Evolutionary conservation across 2,888 invertebrate genomes (phyloP).

Genomic region (Charanyca ferruginea): DNA sequence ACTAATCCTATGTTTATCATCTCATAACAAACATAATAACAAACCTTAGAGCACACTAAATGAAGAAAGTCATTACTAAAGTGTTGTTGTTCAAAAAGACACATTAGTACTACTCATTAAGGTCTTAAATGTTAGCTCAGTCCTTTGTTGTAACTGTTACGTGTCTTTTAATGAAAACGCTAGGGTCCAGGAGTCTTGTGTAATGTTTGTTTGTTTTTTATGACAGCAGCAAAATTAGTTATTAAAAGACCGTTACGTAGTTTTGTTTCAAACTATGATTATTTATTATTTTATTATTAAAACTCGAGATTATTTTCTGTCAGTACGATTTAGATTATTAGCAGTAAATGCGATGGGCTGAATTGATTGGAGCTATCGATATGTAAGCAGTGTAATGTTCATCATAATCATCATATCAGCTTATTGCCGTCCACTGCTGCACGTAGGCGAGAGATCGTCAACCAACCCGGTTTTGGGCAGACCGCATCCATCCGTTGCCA

Average conservation of each 20-base stretch:
- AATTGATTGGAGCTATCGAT: too few species aligned
- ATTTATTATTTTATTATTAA: too few species aligned
- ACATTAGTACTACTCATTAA: slow-evolving; percentile 6
- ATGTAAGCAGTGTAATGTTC: too few species aligned
- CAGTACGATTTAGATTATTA: too few species aligned
- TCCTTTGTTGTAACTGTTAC: slow-evolving; percentile 12
- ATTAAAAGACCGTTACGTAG: not conserved
- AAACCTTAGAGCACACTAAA: not conserved
- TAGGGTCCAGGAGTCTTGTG: not conserved
- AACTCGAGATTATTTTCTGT: too few species aligned
- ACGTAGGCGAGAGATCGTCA: too few species aligned
- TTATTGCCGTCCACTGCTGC: too few species aligned
- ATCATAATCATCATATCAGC: too few species aligned
- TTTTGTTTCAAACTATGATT: too few species aligned
- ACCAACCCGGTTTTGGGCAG: too few species aligned
- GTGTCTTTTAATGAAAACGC: slow-evolving; percentile 9
- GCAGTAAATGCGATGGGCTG: too few species aligned
- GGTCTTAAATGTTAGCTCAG: slow-evolving; percentile 2
- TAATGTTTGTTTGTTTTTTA: slow-evolving; percentile 6
- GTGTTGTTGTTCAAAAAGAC: not conserved
- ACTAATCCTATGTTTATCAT: not conserved
- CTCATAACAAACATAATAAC: not conserved
- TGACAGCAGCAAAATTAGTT: not conserved
- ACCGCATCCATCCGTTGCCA: too few species aligned
- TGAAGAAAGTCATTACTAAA: not conserved